Percentiles rank a stretch among this genome's conserved stretches.
Conservation (phyloP, 1,140 invertebrate genomes). For the Drosophila ironensis region DNA sequence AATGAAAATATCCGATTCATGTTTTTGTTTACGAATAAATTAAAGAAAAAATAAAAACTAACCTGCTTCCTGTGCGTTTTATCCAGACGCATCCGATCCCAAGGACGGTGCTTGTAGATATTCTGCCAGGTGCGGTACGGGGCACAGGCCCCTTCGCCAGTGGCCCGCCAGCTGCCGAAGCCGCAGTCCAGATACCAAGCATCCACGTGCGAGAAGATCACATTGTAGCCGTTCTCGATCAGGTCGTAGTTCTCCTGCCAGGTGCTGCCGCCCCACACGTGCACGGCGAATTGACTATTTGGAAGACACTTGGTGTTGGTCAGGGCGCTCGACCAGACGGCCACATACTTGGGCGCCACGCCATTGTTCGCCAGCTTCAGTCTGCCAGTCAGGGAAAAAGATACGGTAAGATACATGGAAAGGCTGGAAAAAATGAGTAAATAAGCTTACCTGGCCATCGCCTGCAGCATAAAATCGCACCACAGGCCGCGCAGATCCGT, state of each 20-base stretch:
- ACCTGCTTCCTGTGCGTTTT: conserved; percentile 72
- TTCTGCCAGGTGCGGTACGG: conserved; percentile 92
- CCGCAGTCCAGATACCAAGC: conserved; percentile 94
- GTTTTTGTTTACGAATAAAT: too few relatives aligned
- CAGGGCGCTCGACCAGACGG: conserved; percentile 91
- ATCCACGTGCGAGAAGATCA: conserved; percentile 92
- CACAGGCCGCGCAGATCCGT: conserved; percentile 89
- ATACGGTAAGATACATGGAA: background rate
- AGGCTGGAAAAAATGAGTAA: background rate
- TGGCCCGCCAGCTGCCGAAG: conserved; percentile 89
- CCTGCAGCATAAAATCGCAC: conserved; percentile 88
- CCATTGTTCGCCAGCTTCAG: conserved; percentile 87
- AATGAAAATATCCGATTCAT: too few relatives aligned
- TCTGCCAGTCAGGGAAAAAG: conserved; percentile 74
- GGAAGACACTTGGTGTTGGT: conserved; percentile 88
- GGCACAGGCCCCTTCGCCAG: conserved; percentile 87
- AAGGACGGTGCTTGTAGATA: conserved; percentile 91
- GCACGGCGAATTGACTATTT: conserved; percentile 84
- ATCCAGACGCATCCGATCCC: conserved; percentile 83
- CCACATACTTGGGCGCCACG: conserved; percentile 85
- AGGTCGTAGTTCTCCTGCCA: conserved; percentile 90
- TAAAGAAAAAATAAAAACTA: background rate
- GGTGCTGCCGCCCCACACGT: conserved; percentile 90
- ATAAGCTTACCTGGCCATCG: conserved; percentile 82
- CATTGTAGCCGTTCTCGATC: conserved; percentile 87